Conservation (phyloP, 2,797 vertebrate species). For the Threskiornis aethiopicus region DNA sequence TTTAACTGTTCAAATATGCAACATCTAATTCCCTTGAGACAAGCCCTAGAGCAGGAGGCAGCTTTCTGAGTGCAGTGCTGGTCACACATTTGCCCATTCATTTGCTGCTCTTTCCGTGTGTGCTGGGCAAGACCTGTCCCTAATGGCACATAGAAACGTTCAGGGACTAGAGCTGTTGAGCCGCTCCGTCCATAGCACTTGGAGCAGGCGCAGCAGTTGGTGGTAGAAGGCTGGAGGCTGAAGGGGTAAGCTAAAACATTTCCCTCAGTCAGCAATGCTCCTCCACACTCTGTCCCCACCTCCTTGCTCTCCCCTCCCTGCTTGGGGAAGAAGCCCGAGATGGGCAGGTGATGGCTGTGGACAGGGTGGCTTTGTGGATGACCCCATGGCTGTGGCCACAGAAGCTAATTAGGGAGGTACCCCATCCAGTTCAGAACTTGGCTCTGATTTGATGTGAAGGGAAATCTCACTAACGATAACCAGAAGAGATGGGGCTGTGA, state of each 20-base stretch:
- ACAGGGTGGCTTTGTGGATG: not conserved
- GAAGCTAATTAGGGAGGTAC: not conserved
- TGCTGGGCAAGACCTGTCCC: not conserved
- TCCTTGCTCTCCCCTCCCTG: not conserved
- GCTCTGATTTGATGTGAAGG: fast-evolving
- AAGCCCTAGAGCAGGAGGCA: not conserved
- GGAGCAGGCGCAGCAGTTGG: not conserved
- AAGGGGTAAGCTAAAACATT: not conserved
- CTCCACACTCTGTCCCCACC: not conserved
- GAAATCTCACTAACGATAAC: not conserved
- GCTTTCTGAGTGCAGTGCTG: not conserved
- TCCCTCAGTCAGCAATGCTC: not conserved
- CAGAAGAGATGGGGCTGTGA: not conserved
- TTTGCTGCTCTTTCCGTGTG: not conserved
- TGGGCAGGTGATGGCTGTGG: fast-evolving
- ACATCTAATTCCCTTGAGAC: not conserved
- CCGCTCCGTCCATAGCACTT: not conserved
- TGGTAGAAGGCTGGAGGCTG: not conserved
- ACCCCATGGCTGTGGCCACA: not conserved
- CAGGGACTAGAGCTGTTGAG: not conserved
- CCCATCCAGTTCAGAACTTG: not conserved
- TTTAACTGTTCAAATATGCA: not conserved
- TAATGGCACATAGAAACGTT: not conserved
- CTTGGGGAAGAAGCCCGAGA: not conserved
- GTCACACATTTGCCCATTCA: not conserved